Percentiles rank a stretch among this genome's conserved stretches.
phyloP scores from a whole-genome alignment of 2,797 vertebrate genomes.

The Phataginus tricuspis region DNA sequence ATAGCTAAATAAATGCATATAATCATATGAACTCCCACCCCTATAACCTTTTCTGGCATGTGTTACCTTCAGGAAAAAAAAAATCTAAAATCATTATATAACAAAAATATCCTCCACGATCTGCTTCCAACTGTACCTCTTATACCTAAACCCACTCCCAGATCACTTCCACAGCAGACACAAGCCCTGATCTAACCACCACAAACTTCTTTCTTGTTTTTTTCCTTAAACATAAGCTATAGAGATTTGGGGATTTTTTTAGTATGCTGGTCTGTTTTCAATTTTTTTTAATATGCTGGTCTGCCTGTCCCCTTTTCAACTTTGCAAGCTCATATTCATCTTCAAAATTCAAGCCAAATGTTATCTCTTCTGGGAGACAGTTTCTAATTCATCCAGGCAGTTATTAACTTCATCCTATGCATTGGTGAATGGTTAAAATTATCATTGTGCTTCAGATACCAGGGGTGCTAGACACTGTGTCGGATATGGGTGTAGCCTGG shows the following conservation, averaged over 20 bases:
- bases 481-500: not conserved
- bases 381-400: not conserved
- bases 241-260: not conserved
- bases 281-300: too few species aligned
- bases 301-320: not conserved
- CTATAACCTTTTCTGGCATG: not conserved
- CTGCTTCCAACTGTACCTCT: not conserved
- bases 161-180: not conserved
- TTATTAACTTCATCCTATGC: not conserved
- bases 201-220: not conserved
- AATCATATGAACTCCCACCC: not conserved
- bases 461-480: not conserved
- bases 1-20: not conserved
- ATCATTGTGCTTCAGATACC: not conserved
- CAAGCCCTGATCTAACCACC: not conserved
- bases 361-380: conserved; percentile 14
- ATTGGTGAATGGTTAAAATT: not conserved
- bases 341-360: conserved; percentile 45
- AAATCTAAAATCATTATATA: not conserved
- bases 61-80: not conserved
- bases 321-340: not conserved
- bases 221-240: not conserved
- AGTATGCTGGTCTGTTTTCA: not conserved
- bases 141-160: not conserved
- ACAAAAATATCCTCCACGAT: not conserved